Conservation (phyloP, 2,113 vertebrate genomes). For the Cepphus grylle region DNA sequence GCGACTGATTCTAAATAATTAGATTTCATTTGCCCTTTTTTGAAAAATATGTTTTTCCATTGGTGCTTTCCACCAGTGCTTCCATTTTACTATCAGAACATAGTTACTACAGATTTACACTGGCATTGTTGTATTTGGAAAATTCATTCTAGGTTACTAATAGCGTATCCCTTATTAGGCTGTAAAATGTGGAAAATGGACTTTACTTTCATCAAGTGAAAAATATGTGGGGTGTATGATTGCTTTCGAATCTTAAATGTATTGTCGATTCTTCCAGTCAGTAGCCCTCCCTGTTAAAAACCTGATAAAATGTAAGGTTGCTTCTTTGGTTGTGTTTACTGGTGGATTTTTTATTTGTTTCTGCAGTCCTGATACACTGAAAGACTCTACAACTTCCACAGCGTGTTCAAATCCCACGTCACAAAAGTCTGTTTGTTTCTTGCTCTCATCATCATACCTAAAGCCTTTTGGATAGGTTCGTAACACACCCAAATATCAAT, state of each 20-base stretch:
- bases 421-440: not conserved
- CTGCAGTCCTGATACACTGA: not conserved
- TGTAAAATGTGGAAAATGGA: not conserved
- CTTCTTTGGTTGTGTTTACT: not conserved
- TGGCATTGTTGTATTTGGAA: not conserved
- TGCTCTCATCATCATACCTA: not conserved
- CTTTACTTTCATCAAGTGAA: not conserved
- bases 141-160: not conserved
- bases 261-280: not conserved
- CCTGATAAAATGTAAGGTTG: not conserved
- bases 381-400: not conserved
- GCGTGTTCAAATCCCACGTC: not conserved
- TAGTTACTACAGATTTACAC: not conserved
- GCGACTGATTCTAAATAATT: not conserved
- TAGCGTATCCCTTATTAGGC: not conserved
- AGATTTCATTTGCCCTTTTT: not conserved
- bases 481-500: not conserved
- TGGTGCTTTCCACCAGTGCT: not conserved
- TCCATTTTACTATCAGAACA: not conserved
- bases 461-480: not conserved
- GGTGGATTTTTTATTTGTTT: not conserved
- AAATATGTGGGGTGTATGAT: not conserved
- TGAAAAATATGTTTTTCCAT: not conserved
- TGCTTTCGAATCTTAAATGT: not conserved
- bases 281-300: not conserved